A percentile compares a stretch with the other conserved stretches of the same genome.
Conservation (phyloP, 2,888 invertebrate genomes). For the Sarcophaga carnaria region DNA sequence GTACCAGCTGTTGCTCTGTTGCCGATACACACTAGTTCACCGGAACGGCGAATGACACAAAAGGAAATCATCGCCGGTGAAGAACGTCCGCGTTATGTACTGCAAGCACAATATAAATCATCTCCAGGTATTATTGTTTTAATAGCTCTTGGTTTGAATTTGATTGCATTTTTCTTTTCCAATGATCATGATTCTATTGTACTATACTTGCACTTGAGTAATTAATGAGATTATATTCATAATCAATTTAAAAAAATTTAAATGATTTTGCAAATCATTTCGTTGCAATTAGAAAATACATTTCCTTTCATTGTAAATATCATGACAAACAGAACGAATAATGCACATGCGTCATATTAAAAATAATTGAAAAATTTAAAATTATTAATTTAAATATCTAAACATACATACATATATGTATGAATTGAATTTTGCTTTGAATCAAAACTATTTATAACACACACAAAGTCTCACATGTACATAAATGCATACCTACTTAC, state of each 20-base stretch:
- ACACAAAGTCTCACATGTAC: background rate
- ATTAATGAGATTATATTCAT: constrained; percentile 41
- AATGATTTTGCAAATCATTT: background rate
- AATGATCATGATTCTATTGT: constrained; percentile 17
- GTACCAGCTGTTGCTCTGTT: constrained; percentile 81
- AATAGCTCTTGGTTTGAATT: constrained; percentile 4
- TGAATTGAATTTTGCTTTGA: constrained; percentile 8
- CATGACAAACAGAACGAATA: constrained; percentile 50
- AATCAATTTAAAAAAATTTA: background rate
- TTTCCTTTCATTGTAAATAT: constrained; percentile 55
- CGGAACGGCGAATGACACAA: constrained; percentile 82
- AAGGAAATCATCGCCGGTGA: constrained; percentile 87
- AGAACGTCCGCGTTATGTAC: constrained; percentile 84
- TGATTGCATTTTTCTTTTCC: constrained; percentile 17
- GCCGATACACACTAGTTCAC: constrained; percentile 81
- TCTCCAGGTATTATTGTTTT: constrained; percentile 73
- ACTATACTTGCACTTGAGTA: constrained; percentile 40
- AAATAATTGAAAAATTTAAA: background rate
- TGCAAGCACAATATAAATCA: constrained; percentile 80
- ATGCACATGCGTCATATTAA: constrained; percentile 66
- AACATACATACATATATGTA: constrained; percentile 38
- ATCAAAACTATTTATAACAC: background rate
- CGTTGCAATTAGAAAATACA: constrained; percentile 8
- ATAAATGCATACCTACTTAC: background rate
- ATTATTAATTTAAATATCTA: constrained; percentile 24